These are phyloP conservation scores for Drosophila quadrilineata DNA, from an alignment of 1,140 invertebrate genomes.

Conservation along the genomic window DNA sequence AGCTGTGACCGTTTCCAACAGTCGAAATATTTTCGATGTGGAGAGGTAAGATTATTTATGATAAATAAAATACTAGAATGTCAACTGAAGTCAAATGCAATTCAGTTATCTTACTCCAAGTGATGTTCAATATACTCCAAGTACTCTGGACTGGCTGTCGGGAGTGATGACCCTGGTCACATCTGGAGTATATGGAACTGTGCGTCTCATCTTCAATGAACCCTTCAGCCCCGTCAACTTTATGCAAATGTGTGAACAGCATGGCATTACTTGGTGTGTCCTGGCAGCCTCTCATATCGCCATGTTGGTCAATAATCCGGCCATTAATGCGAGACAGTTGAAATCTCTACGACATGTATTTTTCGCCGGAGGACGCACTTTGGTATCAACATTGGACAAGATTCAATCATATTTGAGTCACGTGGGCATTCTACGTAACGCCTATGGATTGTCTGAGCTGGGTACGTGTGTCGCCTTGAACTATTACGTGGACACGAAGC, in stretches of 20 bases:
- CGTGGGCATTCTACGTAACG: constrained; percentile 54
- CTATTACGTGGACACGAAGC: constrained; percentile 38
- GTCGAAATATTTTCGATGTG: constrained; percentile 49
- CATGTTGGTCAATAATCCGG: constrained; percentile 53
- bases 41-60: constrained; percentile 31
- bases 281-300: constrained; percentile 70
- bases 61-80: background rate
- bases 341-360: constrained; percentile 50
- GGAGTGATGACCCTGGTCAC: constrained; percentile 66
- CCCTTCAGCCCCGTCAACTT: constrained; percentile 56
- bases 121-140: constrained; percentile 70
- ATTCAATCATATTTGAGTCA: constrained; percentile 59
- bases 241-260: constrained; percentile 60
- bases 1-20: constrained; percentile 88
- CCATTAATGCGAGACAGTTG: constrained; percentile 26
- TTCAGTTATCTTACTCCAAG: constrained; percentile 53
- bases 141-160: constrained; percentile 71
- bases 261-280: constrained; percentile 54
- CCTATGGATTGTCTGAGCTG: constrained; percentile 58
- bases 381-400: constrained; percentile 62
- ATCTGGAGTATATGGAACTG: constrained; percentile 52
- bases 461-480: constrained; percentile 47
- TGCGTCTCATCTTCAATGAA: constrained; percentile 65
- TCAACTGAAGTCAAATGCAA: background rate
- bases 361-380: constrained; percentile 61